Percentiles rank a stretch among this genome's conserved stretches.
These are phyloP conservation scores for Nyctibius grandis DNA, from an alignment of 2,797 vertebrate genomes.

Conservation along the genomic window DNA sequence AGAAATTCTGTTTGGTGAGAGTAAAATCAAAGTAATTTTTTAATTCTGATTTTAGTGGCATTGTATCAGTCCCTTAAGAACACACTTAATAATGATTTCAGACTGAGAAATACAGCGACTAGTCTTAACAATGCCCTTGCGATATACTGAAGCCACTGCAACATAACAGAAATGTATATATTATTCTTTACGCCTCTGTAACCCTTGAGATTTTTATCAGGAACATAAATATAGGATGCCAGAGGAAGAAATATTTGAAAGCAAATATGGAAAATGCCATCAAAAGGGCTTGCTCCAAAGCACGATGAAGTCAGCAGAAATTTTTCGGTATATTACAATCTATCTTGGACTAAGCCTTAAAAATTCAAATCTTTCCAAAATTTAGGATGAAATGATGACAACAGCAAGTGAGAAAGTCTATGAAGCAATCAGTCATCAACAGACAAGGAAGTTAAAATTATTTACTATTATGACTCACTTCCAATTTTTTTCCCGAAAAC, in stretches of 20 bases:
- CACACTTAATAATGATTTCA: neutral
- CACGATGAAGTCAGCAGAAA: neutral
- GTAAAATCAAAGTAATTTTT: neutral
- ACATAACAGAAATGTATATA: neutral
- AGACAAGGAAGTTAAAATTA: neutral
- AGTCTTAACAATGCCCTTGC: neutral
- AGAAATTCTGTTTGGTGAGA: neutral
- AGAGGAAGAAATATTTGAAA: conserved; percentile 3
- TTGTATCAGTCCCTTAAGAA: neutral
- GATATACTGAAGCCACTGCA: neutral
- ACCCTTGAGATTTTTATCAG: neutral
- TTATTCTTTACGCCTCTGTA: neutral
- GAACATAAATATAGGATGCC: neutral
- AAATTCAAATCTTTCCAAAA: neutral
- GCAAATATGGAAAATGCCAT: neutral
- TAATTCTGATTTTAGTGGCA: neutral
- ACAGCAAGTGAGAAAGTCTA: neutral
- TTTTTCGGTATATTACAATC: neutral
- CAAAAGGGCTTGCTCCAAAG: neutral
- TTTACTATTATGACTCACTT: neutral
- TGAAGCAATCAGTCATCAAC: neutral
- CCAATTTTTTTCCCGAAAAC: neutral
- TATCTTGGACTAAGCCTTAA: neutral
- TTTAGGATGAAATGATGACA: neutral
- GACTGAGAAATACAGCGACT: neutral